These are phyloP conservation scores for Pollicipes pollicipes DNA, from an alignment of 1,140 invertebrate species.

Conservation along the genomic window DNA sequence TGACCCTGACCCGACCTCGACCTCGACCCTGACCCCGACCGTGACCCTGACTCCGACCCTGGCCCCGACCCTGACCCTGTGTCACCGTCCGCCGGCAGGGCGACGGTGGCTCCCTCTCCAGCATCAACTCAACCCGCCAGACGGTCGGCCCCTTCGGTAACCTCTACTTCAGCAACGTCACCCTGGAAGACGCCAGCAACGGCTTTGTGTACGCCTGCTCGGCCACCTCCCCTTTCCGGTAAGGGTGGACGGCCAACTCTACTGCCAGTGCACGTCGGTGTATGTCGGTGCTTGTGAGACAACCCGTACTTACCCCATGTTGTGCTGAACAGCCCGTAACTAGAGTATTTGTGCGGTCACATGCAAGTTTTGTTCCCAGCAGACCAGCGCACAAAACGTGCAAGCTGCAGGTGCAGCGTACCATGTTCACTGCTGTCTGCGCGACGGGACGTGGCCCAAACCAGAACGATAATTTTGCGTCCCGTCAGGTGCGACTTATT, in stretches of 20 bases:
- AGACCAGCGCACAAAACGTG: no score
- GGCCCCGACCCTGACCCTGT: no score
- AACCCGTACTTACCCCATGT: no score
- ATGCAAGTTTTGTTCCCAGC: no score
- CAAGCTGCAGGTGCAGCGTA: no score
- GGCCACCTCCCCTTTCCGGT: slow-evolving; percentile 56
- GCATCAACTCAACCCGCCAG: slow-evolving; percentile 81
- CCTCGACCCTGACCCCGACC: background rate
- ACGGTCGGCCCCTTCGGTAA: slow-evolving; percentile 84
- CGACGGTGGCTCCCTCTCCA: slow-evolving; percentile 53
- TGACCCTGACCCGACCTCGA: background rate
- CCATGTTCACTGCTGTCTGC: no score
- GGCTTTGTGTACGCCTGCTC: slow-evolving; percentile 76
- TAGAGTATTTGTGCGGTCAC: slow-evolving; percentile 8
- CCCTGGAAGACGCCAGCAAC: slow-evolving; percentile 55
- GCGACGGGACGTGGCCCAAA: no score
- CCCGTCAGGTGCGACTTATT: no score
- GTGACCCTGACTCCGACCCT: background rate
- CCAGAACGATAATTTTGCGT: no score
- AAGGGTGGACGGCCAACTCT: background rate
- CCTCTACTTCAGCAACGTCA: slow-evolving; percentile 86
- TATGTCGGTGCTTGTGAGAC: no score
- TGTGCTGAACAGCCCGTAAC: background rate
- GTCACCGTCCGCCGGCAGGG: slow-evolving; percentile 26
- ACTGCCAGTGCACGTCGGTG: no score